Percentiles rank a stretch among this genome's conserved stretches.
Evolutionary conservation across 2,113 vertebrate species (phyloP).

Genomic region (Chaenocephalus aceratus): DNA sequence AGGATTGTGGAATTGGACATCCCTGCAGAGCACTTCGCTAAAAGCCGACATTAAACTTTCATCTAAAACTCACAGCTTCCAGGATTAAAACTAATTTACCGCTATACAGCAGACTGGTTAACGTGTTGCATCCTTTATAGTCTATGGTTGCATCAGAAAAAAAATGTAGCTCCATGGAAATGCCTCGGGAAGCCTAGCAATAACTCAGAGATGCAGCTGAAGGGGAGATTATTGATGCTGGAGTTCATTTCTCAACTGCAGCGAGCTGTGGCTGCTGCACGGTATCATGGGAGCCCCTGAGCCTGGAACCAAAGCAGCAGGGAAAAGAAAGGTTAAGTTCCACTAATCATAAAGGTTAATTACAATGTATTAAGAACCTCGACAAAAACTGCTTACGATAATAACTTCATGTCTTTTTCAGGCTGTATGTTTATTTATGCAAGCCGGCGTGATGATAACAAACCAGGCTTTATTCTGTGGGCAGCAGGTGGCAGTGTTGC

Average conservation of each 20-base stretch:
- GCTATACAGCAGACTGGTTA: constrained; percentile 30
- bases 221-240: constrained; percentile 48
- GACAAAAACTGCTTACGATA: neutral
- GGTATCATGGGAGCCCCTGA: constrained; percentile 24
- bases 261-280: constrained; percentile 17
- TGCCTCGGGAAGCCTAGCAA: constrained; percentile 24
- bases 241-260: constrained; percentile 55
- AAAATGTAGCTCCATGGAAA: constrained; percentile 32
- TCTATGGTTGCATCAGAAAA: constrained; percentile 30
- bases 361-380: constrained; percentile 18
- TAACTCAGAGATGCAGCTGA: constrained; percentile 43
- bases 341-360: constrained; percentile 36
- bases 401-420: constrained; percentile 14
- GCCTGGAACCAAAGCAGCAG: constrained; percentile 5
- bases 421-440: neutral
- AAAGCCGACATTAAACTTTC: constrained; percentile 56
- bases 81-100: constrained; percentile 65
- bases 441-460: neutral
- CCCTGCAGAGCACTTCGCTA: constrained; percentile 28
- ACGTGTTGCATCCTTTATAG: constrained; percentile 15
- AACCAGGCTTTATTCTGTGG: neutral
- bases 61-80: constrained; percentile 49
- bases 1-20: constrained; percentile 48
- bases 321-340: neutral
- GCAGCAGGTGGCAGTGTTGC: constrained; percentile 76